Conservation (phyloP, 1,140 invertebrate species). For the Harpegnathos saltator region DNA sequence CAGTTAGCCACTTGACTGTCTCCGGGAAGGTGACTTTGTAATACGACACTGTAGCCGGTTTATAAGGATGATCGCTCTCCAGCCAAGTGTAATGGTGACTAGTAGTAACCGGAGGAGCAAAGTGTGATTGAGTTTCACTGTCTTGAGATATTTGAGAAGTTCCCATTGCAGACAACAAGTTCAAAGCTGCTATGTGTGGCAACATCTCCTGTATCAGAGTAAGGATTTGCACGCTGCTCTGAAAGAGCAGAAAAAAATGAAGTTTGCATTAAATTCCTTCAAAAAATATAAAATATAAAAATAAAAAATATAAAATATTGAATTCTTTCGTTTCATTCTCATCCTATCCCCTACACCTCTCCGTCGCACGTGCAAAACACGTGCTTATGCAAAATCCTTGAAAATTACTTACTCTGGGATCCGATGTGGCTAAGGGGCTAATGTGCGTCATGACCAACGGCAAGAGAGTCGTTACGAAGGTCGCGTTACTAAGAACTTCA, state of each 20-base stretch:
- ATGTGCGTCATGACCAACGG: conserved; percentile 93
- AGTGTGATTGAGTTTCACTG: conserved; percentile 78
- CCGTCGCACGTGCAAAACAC: not conserved
- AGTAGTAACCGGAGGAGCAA: conserved; percentile 87
- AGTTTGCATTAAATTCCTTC: conserved; percentile 1
- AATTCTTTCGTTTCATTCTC: too few species aligned
- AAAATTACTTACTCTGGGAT: conserved; percentile 89
- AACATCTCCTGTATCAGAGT: conserved; percentile 95
- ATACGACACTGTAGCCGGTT: conserved; percentile 94
- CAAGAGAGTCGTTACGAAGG: conserved; percentile 91
- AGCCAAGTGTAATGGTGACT: conserved; percentile 96
- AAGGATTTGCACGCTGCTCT: conserved; percentile 97
- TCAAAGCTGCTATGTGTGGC: conserved; percentile 95
- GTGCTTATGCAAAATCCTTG: not conserved
- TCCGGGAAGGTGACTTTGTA: conserved; percentile 96
- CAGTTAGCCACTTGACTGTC: conserved; percentile 94
- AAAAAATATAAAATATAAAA: too few species aligned
- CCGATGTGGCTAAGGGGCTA: conserved; percentile 92
- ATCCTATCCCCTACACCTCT: too few species aligned
- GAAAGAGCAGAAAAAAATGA: conserved; percentile 73
- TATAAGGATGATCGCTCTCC: conserved; percentile 99
- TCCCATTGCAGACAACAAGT: conserved; percentile 87
- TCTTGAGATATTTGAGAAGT: conserved; percentile 83
- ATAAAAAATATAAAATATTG: too few species aligned
- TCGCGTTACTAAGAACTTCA: conserved; percentile 87